These are phyloP conservation scores for Gopherus flavomarginatus DNA, from an alignment of 2,113 vertebrate genomes.

Conservation along the genomic window DNA sequence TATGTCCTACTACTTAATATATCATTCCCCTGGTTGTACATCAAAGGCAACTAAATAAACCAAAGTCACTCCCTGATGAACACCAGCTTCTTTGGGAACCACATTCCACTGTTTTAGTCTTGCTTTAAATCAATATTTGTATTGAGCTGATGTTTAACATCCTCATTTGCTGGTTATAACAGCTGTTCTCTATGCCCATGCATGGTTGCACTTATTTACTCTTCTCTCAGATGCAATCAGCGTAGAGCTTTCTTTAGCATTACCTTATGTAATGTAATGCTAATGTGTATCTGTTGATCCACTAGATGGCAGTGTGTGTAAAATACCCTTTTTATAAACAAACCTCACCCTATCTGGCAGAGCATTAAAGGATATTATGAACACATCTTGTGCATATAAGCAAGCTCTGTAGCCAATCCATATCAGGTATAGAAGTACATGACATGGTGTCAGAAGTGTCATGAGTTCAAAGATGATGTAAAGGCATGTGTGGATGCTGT, in stretches of 20 bases:
- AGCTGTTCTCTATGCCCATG: constrained; percentile 30
- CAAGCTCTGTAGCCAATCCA: neutral
- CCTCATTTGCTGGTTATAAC: constrained; percentile 46
- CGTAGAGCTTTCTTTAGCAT: neutral
- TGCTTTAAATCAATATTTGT: constrained; percentile 61
- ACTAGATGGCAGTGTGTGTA: neutral
- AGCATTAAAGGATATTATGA: neutral
- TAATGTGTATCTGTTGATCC: neutral
- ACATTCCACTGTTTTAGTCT: constrained; percentile 23
- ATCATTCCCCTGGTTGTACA: constrained; percentile 31
- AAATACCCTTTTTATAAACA: neutral
- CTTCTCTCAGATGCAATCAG: constrained; percentile 21
- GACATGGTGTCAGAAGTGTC: neutral
- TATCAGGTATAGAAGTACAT: neutral
- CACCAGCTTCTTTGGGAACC: neutral
- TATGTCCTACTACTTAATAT: neutral
- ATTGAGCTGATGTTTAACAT: constrained; percentile 45
- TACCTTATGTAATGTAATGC: neutral
- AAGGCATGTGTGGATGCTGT: neutral
- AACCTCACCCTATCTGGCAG: neutral
- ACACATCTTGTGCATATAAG: neutral
- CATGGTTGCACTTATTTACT: constrained; percentile 38
- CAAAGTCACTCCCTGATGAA: constrained; percentile 20
- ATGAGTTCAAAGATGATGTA: neutral
- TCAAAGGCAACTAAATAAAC: constrained; percentile 21